Base-by-base conservation (phyloP, 2,888 invertebrate species). In the Podabrus alpinus region DNA sequence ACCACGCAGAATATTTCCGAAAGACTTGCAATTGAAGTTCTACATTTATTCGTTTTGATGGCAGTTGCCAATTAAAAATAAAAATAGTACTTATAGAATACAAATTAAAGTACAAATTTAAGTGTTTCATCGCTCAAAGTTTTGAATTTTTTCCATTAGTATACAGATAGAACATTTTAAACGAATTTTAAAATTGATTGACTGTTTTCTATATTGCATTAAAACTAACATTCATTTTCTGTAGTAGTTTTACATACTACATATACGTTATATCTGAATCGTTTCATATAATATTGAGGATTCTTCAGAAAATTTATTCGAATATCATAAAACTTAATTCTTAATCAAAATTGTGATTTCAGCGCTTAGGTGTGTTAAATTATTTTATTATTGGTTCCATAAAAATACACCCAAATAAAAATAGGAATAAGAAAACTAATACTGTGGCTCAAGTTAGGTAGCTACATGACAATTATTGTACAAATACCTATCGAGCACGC, bases 401-500 rank as follows among this genome's bases (percentile, higher is more conserved):
- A 60, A 60, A 60, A 5, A 16, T 60, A 16, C 9, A 16, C 5
- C 3, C 60, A 16, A 64, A 64, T 64, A 64, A 64, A 64, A 64
- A 19, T 60, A 59, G 13, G 61, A 17, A 59, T 15, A 59, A 74
- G 71, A 67, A 70, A 68, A 45, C 59, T 17, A 66, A 68, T 67
- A 13, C 70, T 16, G 60, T 71, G 59, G 59, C 25, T 70, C 19
- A 25, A 67, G 66, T 73, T 69, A 19, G 19, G 71, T 64, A 45
- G 45, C 45, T 45, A 71, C 71, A 74, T 68, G 71, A 74, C 71
- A 74, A 74, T 74, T 71, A 67, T 64, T 68, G 68, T 68, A 74
- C 68, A 73, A 73, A 73, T 73, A 70, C 74, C 78, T 80, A 81
- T 79, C 77, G 74, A 72, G 61, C 81, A 82, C 80, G 82, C 82